A percentile compares a stretch with the other conserved stretches of the same genome.
These are phyloP conservation scores for Diabrotica balteata DNA, from an alignment of 2,888 invertebrate genomes.

Conservation along the genomic window DNA sequence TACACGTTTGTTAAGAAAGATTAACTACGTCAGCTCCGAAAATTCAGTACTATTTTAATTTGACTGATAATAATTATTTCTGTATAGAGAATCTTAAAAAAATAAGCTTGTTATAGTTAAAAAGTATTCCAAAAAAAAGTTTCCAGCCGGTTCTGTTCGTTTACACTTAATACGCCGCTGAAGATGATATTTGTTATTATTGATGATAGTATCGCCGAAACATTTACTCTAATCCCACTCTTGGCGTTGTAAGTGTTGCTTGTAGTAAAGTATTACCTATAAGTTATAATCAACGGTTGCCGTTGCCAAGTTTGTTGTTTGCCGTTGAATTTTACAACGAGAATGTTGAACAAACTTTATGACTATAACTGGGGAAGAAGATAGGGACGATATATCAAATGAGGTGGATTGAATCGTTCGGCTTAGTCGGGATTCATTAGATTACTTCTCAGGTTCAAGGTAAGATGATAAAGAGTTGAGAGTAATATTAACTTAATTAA, in stretches of 20 bases:
- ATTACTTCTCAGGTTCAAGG: too few species aligned
- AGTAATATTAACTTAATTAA: too few species aligned
- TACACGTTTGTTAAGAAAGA: too few species aligned
- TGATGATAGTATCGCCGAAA: constrained; percentile 57
- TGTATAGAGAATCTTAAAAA: too few species aligned
- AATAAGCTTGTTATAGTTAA: too few species aligned
- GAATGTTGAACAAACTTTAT: constrained; percentile 22
- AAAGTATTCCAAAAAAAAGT: too few species aligned
- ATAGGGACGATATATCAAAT: constrained; percentile 18
- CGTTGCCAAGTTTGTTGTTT: constrained; percentile 25
- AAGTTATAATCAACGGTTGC: constrained; percentile 47
- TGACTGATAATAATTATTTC: too few species aligned
- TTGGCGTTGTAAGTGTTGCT: constrained; percentile 47
- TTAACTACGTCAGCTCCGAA: too few species aligned
- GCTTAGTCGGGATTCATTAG: too few species aligned
- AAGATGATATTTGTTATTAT: constrained; percentile 55
- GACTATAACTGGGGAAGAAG: constrained; percentile 16
- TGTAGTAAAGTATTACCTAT: constrained; percentile 48
- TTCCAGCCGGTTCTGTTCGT: background rate
- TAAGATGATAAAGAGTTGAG: too few species aligned
- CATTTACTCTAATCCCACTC: constrained; percentile 58
- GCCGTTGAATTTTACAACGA: constrained; percentile 22
- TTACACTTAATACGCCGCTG: constrained; percentile 41
- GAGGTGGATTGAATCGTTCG: constrained; percentile 31
- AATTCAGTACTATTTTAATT: too few species aligned